Evolutionary conservation across 35 echinoderm and acorn worm genomes (phyloP).

Genomic region (Amphiura filiformis): DNA sequence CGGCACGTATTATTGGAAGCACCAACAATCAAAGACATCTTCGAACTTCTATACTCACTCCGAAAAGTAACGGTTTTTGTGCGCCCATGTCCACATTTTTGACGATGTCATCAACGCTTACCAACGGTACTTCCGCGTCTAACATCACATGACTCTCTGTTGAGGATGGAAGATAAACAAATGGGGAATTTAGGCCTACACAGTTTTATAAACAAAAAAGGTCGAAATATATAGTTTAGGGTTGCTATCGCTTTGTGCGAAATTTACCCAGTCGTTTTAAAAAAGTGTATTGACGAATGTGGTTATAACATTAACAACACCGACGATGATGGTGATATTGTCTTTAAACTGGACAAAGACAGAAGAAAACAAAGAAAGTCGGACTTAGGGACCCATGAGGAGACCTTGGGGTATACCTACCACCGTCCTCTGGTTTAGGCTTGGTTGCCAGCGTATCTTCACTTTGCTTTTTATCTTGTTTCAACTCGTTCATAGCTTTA

Average conservation of each 20-base stretch:
- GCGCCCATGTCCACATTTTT: constrained; percentile 35
- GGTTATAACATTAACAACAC: not conserved
- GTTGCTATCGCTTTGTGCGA: not conserved
- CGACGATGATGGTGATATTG: not conserved
- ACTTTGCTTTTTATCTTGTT: constrained; percentile 85
- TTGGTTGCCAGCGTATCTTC: constrained; percentile 84
- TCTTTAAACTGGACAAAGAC: not conserved
- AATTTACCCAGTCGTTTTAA: not conserved
- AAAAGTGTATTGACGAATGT: not conserved
- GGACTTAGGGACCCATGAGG: not conserved
- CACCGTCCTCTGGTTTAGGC: constrained; percentile 43
- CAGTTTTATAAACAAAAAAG: not conserved
- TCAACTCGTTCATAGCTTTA: constrained; percentile 92
- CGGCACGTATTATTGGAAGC: too few relatives aligned
- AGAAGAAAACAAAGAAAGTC: too few relatives aligned
- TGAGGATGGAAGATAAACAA: not conserved
- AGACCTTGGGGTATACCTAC: not conserved
- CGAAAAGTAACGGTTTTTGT: constrained; percentile 88
- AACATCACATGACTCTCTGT: not conserved
- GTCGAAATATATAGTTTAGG: not conserved
- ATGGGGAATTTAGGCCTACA: not conserved
- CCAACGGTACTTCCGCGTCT: constrained; percentile 62
- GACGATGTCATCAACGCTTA: constrained; percentile 53
- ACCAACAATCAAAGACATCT: too few relatives aligned
- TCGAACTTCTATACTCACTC: constrained; percentile 44